A percentile compares a stretch with the other conserved stretches of the same genome.
Conservation (phyloP, 2,888 invertebrate species). For the Barypeithes pellucidus region DNA sequence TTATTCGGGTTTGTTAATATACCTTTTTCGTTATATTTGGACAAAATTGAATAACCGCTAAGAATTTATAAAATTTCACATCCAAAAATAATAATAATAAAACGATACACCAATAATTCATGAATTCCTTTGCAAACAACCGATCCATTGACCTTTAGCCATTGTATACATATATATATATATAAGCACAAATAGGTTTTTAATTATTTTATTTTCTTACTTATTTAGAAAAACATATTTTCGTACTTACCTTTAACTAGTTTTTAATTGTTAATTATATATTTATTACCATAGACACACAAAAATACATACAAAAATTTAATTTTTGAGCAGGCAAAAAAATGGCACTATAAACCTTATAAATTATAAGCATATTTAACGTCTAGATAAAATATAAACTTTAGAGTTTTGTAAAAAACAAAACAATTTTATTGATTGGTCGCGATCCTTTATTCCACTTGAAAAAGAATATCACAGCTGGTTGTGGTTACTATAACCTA, state of each 20-base stretch:
- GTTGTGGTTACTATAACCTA: background rate
- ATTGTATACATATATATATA: too few species aligned
- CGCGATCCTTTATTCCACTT: background rate
- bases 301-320: background rate
- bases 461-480: background rate
- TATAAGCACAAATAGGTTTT: too few species aligned
- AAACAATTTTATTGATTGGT: background rate
- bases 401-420: background rate
- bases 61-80: too few species aligned
- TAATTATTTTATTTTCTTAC: too few species aligned
- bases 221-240: background rate
- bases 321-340: background rate
- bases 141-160: too few species aligned
- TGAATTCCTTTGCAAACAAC: too few species aligned
- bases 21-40: too few species aligned
- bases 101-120: too few species aligned
- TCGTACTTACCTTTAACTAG: background rate
- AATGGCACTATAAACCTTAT: background rate
- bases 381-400: background rate
- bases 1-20: too few species aligned
- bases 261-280: background rate
- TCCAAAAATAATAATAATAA: too few species aligned
- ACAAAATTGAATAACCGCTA: too few species aligned
- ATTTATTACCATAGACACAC: background rate
- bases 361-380: constrained; percentile 3